Base-by-base conservation (phyloP, 2,797 vertebrate genomes). In the Diplodus puntazzo region DNA sequence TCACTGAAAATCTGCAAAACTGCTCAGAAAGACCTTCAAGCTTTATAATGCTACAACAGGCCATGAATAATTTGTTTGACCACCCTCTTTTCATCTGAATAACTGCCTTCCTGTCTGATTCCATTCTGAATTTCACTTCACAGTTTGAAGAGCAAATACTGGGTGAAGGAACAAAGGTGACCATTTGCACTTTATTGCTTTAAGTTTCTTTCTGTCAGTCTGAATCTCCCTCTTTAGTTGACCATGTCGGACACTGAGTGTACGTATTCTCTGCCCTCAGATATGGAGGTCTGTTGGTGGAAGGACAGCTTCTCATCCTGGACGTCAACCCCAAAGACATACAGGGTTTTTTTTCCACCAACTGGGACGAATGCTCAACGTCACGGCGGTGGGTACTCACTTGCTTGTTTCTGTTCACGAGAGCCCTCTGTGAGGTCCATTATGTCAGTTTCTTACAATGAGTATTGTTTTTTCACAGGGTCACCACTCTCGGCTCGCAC, bases 161-260 rank as follows among this genome's bases (percentile, higher is more conserved):
- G 98, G 98, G 98, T 99, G 88, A 99, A 99, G 68, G 98, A 99
- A 76, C 97, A 97, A 93, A 97, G 98, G 98, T 99, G 97, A 81
- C 34, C 0, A 45, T 64, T 75, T 34, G 9, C 30, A 7, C 30
- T 43, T 46, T 11, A n/a, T 30, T 45, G 17, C 21, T 21, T 14
- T 2, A n/a, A 17, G 8, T 65, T 20, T 53, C 10, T 4, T 9
- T 27, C 1, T 9, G 0, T 67, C 43, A 39, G 18, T 52, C n/a
- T 49, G 20, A 25, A 12, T 73, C 70, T 71, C 34, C n/a, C 18
- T 81, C 30, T 62, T 61, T 18, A 43, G 27, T 13, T 1, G 3
- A 4, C 13, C 0, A 17, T 57, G 18, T 43, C 2, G 30, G 12
- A 68, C 21, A 3, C 45, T 45, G 45, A 81, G 4, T 43, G 12